A percentile compares a stretch with the other conserved stretches of the same genome.
Evolutionary conservation across 2,797 vertebrate species (phyloP).

Genomic region (Masticophis lateralis): DNA sequence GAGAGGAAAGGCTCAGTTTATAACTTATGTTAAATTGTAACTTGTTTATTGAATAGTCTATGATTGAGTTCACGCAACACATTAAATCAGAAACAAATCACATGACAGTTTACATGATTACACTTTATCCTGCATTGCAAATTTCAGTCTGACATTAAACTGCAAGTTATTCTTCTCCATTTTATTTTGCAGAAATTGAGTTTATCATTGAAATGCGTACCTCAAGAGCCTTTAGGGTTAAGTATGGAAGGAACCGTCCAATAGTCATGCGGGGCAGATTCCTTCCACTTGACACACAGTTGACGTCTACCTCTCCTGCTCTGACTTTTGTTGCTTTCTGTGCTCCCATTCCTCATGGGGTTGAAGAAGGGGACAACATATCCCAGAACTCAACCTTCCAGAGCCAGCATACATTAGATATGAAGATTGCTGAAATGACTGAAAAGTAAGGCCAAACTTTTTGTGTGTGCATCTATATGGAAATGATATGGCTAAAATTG

Average conservation of each 20-base stretch:
- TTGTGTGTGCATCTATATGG: neutral
- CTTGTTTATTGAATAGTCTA: neutral
- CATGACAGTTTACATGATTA: neutral
- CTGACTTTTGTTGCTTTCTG: slow-evolving; percentile 79
- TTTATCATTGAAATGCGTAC: slow-evolving; percentile 78
- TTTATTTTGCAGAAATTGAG: slow-evolving; percentile 70
- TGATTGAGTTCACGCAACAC: neutral
- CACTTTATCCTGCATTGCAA: neutral
- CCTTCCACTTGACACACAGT: slow-evolving; percentile 23
- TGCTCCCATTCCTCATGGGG: slow-evolving; percentile 61
- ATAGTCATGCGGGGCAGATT: slow-evolving; percentile 74
- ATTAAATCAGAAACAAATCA: neutral
- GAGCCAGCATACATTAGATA: slow-evolving; percentile 76
- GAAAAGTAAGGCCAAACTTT: slow-evolving; percentile 70
- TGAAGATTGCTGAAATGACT: slow-evolving; percentile 72
- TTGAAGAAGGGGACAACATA: accelerated
- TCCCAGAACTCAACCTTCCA: slow-evolving; percentile 60
- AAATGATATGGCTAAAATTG: neutral
- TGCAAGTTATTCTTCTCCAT: neutral
- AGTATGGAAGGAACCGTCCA: slow-evolving; percentile 66
- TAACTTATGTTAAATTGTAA: neutral
- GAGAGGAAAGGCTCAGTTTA: neutral
- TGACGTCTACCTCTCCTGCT: neutral
- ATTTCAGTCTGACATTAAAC: neutral
- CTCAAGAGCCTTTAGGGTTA: slow-evolving; percentile 76